Evolutionary conservation across 2,797 vertebrate genomes (phyloP), one percentile per base, ranked within the genome.

Genomic region (Phoxinus dragarum): DNA sequence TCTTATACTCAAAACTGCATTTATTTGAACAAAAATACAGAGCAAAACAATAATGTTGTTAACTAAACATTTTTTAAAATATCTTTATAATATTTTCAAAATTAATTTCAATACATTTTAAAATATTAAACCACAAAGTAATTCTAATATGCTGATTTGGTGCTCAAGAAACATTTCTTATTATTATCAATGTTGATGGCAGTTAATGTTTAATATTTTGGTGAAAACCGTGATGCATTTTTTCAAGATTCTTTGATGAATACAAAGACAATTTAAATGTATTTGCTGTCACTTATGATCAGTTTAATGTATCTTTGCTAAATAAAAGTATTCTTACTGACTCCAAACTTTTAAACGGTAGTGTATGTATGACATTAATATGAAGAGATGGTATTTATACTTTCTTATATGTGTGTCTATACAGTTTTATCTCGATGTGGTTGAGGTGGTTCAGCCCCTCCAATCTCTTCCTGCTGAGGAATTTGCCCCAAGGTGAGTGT

Each of bases 351-450:
- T 59, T 56, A 23, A 40, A 40, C 27, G 21, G 19, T 38, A n/a
- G 74, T 76, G 34, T 59, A 4, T 69, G 1, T 54, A 14, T 73
- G 17, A 4, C 9, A 67, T 52, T 36, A 12, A 36, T 47, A 23
- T 42, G 3, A 49, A 76, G 11, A 31, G 0, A 36, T 64, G 2
- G 17, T n/a, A 23, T 74, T 83, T 1, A 59, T 67, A 11, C 5
- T 42, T 81, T 10, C 21, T 52, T 49, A 11, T 38, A 44, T 69
- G 34, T 88, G 5, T 87, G 6, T 84, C 36, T 86, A 9, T 91
- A 61, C 91, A 99, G 98, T 95, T 99, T n/a, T 99, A 98, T 91
- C 94, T 99, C 42, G 98, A 99, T 91, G 95, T 95, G 71, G 89
- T 96, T 12, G 98, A 99, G 89, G 92, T 98, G 59, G 94, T 98